Conservation (phyloP, 2,888 invertebrate species). For the Synergus gifuensis region DNA sequence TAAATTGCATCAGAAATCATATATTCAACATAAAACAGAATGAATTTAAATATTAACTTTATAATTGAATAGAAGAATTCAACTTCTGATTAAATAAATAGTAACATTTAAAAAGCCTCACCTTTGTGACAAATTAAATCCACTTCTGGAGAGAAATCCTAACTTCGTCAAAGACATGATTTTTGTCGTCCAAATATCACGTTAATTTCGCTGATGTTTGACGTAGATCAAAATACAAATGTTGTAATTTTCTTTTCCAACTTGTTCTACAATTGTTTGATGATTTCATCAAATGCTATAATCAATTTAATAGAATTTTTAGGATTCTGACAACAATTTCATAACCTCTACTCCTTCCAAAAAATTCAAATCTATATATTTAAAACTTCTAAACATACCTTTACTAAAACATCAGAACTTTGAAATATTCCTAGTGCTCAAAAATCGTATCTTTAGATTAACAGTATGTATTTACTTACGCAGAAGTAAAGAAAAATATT, state of each 20-base stretch:
- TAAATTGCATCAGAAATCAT: background rate
- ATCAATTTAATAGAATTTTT: too few species aligned
- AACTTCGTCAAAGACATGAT: slow-evolving; percentile 19
- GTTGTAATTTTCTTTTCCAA: background rate
- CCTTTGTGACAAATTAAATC: background rate
- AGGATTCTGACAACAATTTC: too few species aligned
- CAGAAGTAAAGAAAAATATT: too few species aligned
- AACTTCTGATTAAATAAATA: background rate
- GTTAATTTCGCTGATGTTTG: background rate
- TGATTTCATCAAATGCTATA: background rate
- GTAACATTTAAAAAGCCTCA: background rate
- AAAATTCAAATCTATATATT: background rate
- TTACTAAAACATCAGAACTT: too few species aligned
- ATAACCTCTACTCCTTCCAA: background rate
- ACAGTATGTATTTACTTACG: too few species aligned
- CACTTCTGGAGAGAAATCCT: slow-evolving; percentile 1
- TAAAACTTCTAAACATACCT: background rate
- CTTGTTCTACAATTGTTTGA: background rate
- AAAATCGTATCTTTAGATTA: too few species aligned
- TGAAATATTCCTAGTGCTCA: too few species aligned
- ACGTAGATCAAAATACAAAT: background rate
- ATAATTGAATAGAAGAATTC: background rate
- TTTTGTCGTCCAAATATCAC: background rate
- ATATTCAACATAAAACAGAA: background rate
- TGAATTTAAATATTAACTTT: background rate